Evolutionary conservation across 2,888 invertebrate species (phyloP).

Genomic region (Leucania comma): DNA sequence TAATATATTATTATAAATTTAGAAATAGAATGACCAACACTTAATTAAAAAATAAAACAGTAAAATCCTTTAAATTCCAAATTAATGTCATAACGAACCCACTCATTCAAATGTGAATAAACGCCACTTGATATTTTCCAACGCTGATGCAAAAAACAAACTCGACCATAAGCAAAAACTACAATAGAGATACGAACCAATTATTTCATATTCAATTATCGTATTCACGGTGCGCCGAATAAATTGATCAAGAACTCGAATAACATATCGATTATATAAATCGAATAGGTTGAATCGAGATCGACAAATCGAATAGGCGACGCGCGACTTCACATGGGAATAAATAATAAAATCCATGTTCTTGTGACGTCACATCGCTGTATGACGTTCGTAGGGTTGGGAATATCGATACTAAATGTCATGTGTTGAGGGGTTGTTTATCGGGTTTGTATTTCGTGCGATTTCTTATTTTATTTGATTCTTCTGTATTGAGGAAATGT

Average conservation of each 20-base stretch:
- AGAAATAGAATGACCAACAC: too few relatives aligned
- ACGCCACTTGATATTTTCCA: conserved; percentile 2
- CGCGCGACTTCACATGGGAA: conserved; percentile 38
- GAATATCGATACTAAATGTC: conserved; percentile 37
- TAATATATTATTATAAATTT: too few relatives aligned
- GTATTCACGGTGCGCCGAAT: conserved; percentile 39
- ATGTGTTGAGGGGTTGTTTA: conserved; percentile 16
- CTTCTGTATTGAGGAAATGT: not conserved
- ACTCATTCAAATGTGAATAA: not conserved
- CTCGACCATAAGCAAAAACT: conserved; percentile 53
- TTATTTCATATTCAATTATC: conserved; percentile 56
- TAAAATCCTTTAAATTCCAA: too few relatives aligned
- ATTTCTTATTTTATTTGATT: not conserved
- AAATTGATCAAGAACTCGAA: conserved; percentile 40
- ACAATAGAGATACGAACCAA: conserved; percentile 46
- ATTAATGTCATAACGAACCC: not conserved
- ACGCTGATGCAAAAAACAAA: conserved; percentile 27
- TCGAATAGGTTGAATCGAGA: conserved; percentile 35
- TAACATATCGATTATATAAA: conserved; percentile 52
- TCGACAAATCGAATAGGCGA: conserved; percentile 48
- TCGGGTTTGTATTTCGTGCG: conserved; percentile 2
- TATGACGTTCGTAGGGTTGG: conserved; percentile 38
- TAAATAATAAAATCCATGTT: conserved; percentile 50
- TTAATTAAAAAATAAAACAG: not conserved
- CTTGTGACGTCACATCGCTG: conserved; percentile 39